Base-by-base conservation (phyloP, 2,797 vertebrate genomes). In the Argyrosomus regius region DNA sequence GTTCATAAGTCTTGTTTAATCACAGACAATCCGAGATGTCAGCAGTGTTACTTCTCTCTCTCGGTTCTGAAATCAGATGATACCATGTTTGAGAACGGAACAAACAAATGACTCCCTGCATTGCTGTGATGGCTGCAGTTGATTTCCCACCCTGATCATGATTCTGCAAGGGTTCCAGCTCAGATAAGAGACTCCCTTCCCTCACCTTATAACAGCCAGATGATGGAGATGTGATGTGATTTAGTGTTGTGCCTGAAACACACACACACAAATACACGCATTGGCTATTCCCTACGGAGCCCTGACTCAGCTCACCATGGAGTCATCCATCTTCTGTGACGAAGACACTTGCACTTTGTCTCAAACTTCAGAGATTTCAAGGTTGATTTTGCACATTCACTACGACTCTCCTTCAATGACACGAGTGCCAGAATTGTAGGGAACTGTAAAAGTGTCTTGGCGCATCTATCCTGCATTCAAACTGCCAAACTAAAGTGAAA, bases 191-290 rank as follows among this genome's bases (percentile, higher is more conserved):
- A 52, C 68, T 74, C 56, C 18, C 58, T 9, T 20, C 53, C 17
- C 39, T 58, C 72, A 26, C 39, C 45, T 63, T 35, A 14, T 35
- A 69, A 50, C 54, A 62, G 43, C 48, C 54, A 69, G 62, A 62
- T 63, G 71, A 88, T 75, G 58, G 41, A 83, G 75, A 73, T 54
- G 72, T 56, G 59, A 76, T 59, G 50, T 77, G 81, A 84, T 84
- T 81, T 69, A 80, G 46, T 53, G 70, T 24, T 43, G 49, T 49
- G 26, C 49, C 68, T 58, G 24, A 43, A 43, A 72, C 41, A 48
- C 64, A 69, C 67, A 63, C 75, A 63, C 54, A 48, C 22, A 61
- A 6, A 17, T 2, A 58, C 64, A 64, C 53, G 39, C 49, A 63
- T n/a, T 6, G 16, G 28, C 26, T 71, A 20, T 59, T 65, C 49